Evolutionary conservation across 92 coral and sea anemone genomes (phyloP).

Genomic region (Epizoanthus stellaris): DNA sequence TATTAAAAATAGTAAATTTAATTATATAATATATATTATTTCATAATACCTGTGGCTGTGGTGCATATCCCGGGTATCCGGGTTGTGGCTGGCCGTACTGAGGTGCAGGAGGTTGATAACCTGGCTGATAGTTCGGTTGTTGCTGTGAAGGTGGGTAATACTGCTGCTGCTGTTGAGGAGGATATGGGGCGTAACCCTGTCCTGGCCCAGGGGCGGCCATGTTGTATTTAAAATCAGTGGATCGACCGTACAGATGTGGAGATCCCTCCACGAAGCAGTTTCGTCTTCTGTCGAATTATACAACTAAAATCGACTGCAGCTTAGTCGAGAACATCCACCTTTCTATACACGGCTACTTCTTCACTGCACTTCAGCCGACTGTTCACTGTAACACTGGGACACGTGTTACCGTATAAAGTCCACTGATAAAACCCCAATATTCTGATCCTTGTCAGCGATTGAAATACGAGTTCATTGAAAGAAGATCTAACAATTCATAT

Average conservation of each 20-base stretch:
- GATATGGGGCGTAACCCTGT: slow-evolving; percentile 8
- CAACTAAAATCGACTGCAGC: too few relatives aligned
- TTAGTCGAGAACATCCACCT: too few relatives aligned
- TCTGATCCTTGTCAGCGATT: too few relatives aligned
- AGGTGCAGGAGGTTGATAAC: not conserved
- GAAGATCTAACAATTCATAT: too few relatives aligned
- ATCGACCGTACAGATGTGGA: too few relatives aligned
- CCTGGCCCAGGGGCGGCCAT: slow-evolving; percentile 5
- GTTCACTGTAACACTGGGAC: too few relatives aligned
- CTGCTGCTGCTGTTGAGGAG: not conserved
- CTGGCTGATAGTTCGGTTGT: slow-evolving; percentile 1
- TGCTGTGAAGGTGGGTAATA: not conserved
- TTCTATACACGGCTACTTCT: too few relatives aligned
- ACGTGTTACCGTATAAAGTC: too few relatives aligned
- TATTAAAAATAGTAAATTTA: not conserved
- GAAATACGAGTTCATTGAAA: too few relatives aligned
- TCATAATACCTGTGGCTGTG: not conserved
- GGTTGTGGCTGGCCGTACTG: slow-evolving; percentile 14
- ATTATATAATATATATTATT: not conserved
- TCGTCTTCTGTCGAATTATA: not conserved
- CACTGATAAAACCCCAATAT: too few relatives aligned
- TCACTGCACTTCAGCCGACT: too few relatives aligned
- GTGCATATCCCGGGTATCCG: slow-evolving; percentile 12
- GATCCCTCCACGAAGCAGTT: not conserved
- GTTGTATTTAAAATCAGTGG: not conserved